phyloP scores from a whole-genome alignment of 2,113 vertebrate species.

The Plestiodon gilberti region DNA sequence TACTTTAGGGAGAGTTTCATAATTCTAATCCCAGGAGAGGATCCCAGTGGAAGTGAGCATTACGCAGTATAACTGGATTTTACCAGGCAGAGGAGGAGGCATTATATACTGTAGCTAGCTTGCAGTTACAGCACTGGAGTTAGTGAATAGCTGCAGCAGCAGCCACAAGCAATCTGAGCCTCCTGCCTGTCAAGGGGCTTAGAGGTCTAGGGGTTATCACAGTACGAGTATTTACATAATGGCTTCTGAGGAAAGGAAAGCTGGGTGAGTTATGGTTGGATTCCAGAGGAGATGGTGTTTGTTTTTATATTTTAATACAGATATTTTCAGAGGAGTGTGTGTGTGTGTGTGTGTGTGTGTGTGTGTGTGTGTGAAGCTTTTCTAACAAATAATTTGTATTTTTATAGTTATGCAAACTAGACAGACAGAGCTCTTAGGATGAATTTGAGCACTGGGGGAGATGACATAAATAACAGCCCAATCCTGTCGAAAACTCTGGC shows the following conservation, averaged over 20 bases:
- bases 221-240: background rate
- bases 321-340: no score
- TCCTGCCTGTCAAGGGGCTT: background rate
- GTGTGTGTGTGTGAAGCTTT: background rate
- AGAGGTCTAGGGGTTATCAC: background rate
- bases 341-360: no score
- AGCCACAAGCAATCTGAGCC: background rate
- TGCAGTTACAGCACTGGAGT: background rate
- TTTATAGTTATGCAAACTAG: background rate
- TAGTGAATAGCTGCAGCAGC: background rate
- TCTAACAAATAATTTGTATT: accelerated
- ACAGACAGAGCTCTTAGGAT: background rate
- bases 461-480: background rate
- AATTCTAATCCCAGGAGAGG: background rate
- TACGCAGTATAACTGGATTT: background rate
- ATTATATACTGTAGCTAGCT: background rate
- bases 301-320: background rate
- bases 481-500: no score
- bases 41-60: background rate
- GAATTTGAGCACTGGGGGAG: background rate
- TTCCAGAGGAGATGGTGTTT: background rate
- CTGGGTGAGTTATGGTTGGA: background rate
- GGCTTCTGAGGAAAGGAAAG: background rate
- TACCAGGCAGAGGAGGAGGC: background rate
- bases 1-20: background rate